Base-by-base conservation (phyloP, 2,113 vertebrate species). In the Genyomyrus donnyi region DNA sequence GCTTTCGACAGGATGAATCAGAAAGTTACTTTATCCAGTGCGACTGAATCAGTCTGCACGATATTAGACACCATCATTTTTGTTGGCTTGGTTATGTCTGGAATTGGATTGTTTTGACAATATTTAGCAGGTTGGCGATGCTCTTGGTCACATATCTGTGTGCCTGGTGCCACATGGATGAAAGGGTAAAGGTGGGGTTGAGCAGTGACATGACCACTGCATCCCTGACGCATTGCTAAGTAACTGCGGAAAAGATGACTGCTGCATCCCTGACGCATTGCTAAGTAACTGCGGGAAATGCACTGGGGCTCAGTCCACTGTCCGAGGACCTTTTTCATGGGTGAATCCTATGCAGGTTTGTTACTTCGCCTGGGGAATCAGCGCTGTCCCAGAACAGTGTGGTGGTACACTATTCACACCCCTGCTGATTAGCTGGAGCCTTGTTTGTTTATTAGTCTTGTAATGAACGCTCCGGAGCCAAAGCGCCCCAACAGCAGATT, bases 11-110 rank as follows among this genome's bases (percentile, higher is more conserved):
- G 8, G 10, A 89, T 86, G 53, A 35, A 56, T 17, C 24, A 50
- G 89, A 52, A 58, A 89, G 46, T 2, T 7, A 83, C 53, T 87
- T 88, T 88, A 27, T 90, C 50, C 88, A 88, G 17, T 74, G 70
- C 4, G 87, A 56, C 52, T 56, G 19, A 21, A 21, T 89, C 6
- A 9, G 89, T 52, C 86, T 74, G 85, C 17, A 90, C 2, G 87
- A 77, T 91, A 39, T 39, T 39, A 77, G 2, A 85, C 39, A 49
- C 48, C 56, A 89, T 70, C 53, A 1, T n/a, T 88, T 39, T 52
- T 53, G 52, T 46, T 85, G 7, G 24, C 70, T 56, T n/a, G 27
- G 46, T 19, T 42, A 77, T 89, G 39, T 31, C 1, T 45, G 48
- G 17, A 62, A 49, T 58, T 62, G 9, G 4, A 6, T 74, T 70